Evolutionary conservation across 64 coral and sea anemone genomes (phyloP), one percentile per base, ranked within the genome.

Genomic region (Exaiptasia diaphana): DNA sequence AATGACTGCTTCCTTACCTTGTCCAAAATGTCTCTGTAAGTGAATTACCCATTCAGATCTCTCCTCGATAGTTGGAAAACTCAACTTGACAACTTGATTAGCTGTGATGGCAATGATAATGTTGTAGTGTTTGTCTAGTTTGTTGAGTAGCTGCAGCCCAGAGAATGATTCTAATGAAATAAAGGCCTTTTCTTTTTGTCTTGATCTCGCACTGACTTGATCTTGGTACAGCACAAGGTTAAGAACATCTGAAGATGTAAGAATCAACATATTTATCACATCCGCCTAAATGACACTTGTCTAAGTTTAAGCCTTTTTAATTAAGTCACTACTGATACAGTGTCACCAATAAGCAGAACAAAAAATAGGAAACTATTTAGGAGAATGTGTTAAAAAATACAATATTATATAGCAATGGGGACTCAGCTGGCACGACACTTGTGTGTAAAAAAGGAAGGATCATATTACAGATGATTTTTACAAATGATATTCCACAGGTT

Each of bases 111-210:
- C 82, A 15, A 94, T 62, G 46, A 94, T 88, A 10, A 94, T 64
- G 28, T 94, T 94, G 15, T 75, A 94, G 42, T 89, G 86, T 31
- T 94, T 94, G 41, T 88, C 91, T 29, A 94, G 67, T 37, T 89
- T 94, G 42, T 85, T 89, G 0, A 94, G 67, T 4, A 85, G 86
- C 7, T 94, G 86, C 20, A 94, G 38, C 20, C 91, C 91, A 79
- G 83, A 69, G 49, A 89, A 94, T 9, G 74, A 50, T n/a, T 85
- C 82, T n/a, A 94, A 59, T 31, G 91, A 89, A 12, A 94, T 43
- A 36, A 89, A 88, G 2, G 86, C 86, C 26, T 94, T 92, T 64
- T 92, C 83, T 54, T 92, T 94, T 25, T 89, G 91, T 18, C 75
- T 73, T 45, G 61, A 68, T 80, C 80, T 88, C 14, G 91, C 91